These are phyloP conservation scores for Drosophila merina DNA, from an alignment of 2,888 invertebrate genomes.

Conservation along the genomic window DNA sequence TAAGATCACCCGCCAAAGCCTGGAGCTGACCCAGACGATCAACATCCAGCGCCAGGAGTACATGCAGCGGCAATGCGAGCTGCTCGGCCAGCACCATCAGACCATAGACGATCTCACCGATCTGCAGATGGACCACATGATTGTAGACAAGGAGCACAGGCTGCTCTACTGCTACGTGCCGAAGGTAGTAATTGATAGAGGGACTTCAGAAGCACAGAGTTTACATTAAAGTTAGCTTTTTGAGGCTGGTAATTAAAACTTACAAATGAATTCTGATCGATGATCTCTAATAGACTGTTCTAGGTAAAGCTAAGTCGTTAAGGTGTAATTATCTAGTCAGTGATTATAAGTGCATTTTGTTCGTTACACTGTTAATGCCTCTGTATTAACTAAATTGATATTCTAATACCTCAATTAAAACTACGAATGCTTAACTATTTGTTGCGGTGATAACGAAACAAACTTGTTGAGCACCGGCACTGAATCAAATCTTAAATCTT, in stretches of 20 bases:
- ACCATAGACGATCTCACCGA: conserved; percentile 85
- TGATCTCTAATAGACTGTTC: background rate
- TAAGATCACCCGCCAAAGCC: conserved; percentile 84
- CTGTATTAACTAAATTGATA: background rate
- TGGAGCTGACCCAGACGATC: conserved; percentile 87
- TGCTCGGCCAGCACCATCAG: conserved; percentile 82
- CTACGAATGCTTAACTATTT: background rate
- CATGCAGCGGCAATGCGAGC: conserved; percentile 87
- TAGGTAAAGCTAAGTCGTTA: background rate
- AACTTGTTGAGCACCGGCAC: background rate
- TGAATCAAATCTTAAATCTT: background rate
- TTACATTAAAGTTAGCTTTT: background rate
- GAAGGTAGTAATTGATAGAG: conserved; percentile 87
- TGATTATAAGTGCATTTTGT: background rate
- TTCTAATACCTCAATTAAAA: background rate
- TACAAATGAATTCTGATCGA: background rate
- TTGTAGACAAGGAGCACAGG: conserved; percentile 93
- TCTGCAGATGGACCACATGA: conserved; percentile 89
- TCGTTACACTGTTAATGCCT: background rate
- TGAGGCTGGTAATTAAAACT: background rate
- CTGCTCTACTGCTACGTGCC: conserved; percentile 97
- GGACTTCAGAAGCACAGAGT: background rate
- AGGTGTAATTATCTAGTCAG: background rate
- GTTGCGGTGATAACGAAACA: background rate
- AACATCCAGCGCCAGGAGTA: conserved; percentile 87